A percentile compares a stretch with the other conserved stretches of the same genome.
phyloP scores from a whole-genome alignment of 2,888 invertebrate species.

The Mycalesis mineus region DNA sequence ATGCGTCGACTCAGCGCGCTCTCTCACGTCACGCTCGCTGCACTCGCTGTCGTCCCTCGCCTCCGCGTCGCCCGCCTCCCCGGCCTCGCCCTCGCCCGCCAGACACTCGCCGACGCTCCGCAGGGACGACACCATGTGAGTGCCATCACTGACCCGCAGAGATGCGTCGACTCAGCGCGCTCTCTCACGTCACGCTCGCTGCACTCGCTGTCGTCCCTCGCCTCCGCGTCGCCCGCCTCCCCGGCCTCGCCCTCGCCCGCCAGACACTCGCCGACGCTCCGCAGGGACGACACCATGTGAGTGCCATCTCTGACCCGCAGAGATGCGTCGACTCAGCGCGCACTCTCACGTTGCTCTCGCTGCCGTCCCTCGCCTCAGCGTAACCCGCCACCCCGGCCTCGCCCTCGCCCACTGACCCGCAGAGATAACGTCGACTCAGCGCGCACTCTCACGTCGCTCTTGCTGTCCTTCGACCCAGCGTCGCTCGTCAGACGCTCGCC shows the following conservation, averaged over 20 bases:
- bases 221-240: conserved; percentile 44
- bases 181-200: not conserved
- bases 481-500: conserved; percentile 36
- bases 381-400: conserved; percentile 32
- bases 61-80: conserved; percentile 40
- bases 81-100: conserved; percentile 31
- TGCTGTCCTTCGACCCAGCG: conserved; percentile 42
- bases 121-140: conserved; percentile 46
- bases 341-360: not conserved
- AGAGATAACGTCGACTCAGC: conserved; percentile 35
- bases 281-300: conserved; percentile 46
- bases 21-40: not conserved
- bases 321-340: not conserved
- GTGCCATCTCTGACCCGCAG: conserved; percentile 3
- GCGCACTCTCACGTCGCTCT: not conserved
- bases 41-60: conserved; percentile 37
- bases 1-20: not conserved
- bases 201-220: conserved; percentile 34
- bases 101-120: conserved; percentile 40
- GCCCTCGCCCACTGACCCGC: conserved; percentile 35
- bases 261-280: conserved; percentile 39
- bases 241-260: conserved; percentile 32
- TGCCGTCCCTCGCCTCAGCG: conserved; percentile 44
- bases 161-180: not conserved
- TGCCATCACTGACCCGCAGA: not conserved